Percentiles rank a stretch among this genome's conserved stretches.
Conservation (phyloP, 2,113 vertebrate species). For the Sebastes fasciatus region DNA sequence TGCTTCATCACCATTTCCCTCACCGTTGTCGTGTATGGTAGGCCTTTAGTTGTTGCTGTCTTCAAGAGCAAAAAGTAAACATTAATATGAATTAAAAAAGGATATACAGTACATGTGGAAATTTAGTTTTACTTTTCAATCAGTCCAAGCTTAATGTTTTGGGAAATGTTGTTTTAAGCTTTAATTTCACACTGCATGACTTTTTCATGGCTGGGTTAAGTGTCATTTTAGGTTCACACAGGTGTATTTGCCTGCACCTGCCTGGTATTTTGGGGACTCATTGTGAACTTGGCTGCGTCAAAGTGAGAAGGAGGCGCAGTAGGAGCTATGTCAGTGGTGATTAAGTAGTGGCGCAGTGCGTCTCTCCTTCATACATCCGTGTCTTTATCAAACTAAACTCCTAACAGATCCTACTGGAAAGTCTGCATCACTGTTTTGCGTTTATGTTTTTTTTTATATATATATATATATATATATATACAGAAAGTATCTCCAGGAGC, state of each 20-base stretch:
- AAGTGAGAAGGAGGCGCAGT: constrained; percentile 18
- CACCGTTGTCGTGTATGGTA: too few species aligned
- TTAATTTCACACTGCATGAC: background rate
- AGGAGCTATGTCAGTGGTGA: constrained; percentile 22
- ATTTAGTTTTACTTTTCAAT: too few species aligned
- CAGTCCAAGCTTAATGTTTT: background rate
- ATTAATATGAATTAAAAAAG: background rate
- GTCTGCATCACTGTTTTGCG: background rate
- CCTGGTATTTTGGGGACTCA: background rate
- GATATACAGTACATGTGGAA: background rate
- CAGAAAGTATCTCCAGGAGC: background rate
- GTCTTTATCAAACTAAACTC: constrained; percentile 10
- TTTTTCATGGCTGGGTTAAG: background rate
- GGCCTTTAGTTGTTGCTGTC: background rate
- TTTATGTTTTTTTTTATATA: background rate
- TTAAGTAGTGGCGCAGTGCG: constrained; percentile 19
- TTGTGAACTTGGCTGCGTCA: constrained; percentile 18
- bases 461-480: background rate
- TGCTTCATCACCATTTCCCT: background rate
- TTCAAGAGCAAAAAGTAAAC: background rate
- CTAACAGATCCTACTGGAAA: background rate
- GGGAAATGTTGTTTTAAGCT: background rate
- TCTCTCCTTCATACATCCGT: background rate
- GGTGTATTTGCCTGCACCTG: background rate
- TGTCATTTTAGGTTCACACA: background rate